Conservation (phyloP, 2,797 vertebrate species). For the Bovichtus diacanthus region DNA sequence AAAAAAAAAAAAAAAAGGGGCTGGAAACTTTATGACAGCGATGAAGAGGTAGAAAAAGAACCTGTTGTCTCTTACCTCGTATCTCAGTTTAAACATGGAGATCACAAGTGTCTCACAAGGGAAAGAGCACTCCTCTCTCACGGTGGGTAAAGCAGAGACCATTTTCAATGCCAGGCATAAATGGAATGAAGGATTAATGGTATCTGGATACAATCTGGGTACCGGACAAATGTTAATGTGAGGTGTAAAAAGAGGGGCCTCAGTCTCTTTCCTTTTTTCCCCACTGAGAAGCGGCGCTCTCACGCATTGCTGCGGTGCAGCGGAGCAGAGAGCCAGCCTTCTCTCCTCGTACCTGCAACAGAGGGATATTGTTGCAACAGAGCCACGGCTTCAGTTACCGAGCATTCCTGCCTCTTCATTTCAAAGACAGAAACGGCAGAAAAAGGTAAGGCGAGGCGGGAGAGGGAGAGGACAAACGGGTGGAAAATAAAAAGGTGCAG, state of each 20-base stretch:
- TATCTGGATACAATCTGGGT: slow-evolving; percentile 55
- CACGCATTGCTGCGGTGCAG: slow-evolving; percentile 65
- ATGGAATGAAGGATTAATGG: slow-evolving; percentile 53
- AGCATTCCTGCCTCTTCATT: slow-evolving; percentile 71
- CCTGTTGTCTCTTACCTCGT: slow-evolving; percentile 2
- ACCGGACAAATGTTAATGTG: slow-evolving; percentile 44
- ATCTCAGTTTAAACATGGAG: slow-evolving; percentile 43
- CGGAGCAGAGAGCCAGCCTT: slow-evolving; percentile 61
- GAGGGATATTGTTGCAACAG: slow-evolving; percentile 70
- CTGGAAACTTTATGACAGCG: background rate
- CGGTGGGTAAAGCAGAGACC: background rate
- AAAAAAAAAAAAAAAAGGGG: background rate
- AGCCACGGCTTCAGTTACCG: slow-evolving; percentile 58
- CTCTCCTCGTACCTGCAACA: slow-evolving; percentile 62
- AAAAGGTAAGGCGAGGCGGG: slow-evolving; percentile 55
- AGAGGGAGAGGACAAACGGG: slow-evolving; percentile 17
- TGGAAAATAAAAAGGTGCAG: slow-evolving; percentile 33
- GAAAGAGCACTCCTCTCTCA: background rate
- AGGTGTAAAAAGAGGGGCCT: slow-evolving; percentile 29
- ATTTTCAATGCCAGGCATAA: slow-evolving; percentile 40
- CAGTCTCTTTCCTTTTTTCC: background rate
- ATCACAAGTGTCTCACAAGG: slow-evolving; percentile 20
- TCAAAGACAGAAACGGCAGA: slow-evolving; percentile 59
- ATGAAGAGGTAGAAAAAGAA: slow-evolving; percentile 26
- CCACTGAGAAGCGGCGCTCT: slow-evolving; percentile 35